Evolutionary conservation across 2,113 vertebrate species (phyloP), one percentile per base, ranked within the genome.

Genomic region (Dryoscopus gambensis): DNA sequence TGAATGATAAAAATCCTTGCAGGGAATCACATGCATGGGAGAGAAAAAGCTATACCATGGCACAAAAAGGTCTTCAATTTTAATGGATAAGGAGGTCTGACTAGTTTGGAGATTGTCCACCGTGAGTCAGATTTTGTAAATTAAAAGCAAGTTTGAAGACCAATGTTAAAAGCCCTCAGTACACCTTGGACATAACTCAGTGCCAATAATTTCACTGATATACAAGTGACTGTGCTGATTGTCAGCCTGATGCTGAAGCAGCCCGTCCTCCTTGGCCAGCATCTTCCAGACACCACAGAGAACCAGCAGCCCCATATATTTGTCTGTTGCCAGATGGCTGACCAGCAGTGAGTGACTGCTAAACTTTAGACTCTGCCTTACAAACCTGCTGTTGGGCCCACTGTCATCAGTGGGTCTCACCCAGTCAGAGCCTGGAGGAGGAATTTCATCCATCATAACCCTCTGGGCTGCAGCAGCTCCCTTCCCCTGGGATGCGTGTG

Each of bases 271-370:
- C n/a, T 56, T 33, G 31, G 10, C 42, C n/a, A 68, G 6, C 3
- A 15, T 2, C 13, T 82, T 42, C 62, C 53, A 57, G 25, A 25
- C 12, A 65, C 4, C 2, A 9, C 27, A 5, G 2, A 75, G 42
- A 60, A 64, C 42, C 22, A 75, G 56, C 14, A 64, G 23, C 5
- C 12, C 4, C 27, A 28, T 2, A 4, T 40, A 37, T 5, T 59
- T 1, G 1, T 19, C n/a, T 5, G 0, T 9, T 87, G 28, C 6
- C 37, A 4, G 19, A 4, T 2, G 7, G 17, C 24, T 78, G 56
- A 50, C 10, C 23, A 64, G 33, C 22, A 47, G 50, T 7, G 23
- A 12, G 30, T 11, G 21, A 63, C 23, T 3, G 20, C 10, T 68
- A 15, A 52, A 75, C 7, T 19, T 46, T 42, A 71, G 22, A 2